Evolutionary conservation across 1,140 invertebrate genomes (phyloP).

Genomic region (Brachionus manjavacas): DNA sequence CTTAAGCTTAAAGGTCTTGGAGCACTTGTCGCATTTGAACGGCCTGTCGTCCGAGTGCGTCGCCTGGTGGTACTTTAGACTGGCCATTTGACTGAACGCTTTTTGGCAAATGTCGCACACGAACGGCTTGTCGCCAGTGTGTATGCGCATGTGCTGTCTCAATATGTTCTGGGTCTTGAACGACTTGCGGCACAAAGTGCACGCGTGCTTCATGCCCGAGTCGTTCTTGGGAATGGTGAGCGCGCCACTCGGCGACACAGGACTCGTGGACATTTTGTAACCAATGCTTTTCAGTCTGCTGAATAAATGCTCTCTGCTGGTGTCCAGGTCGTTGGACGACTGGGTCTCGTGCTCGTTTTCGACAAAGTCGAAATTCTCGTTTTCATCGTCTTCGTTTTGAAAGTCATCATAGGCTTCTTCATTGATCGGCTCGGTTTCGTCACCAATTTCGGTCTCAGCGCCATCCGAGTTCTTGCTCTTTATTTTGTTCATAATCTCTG

Average conservation of each 20-base stretch:
- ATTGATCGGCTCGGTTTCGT: background rate
- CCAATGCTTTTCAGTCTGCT: background rate
- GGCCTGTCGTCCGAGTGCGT: conserved; percentile 37
- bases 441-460: background rate
- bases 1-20: conserved; percentile 33
- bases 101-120: conserved; percentile 95
- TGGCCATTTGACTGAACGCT: conserved; percentile 48
- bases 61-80: conserved; percentile 35
- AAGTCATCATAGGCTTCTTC: background rate
- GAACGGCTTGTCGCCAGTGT: conserved; percentile 82
- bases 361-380: background rate
- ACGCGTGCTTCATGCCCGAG: conserved; percentile 67
- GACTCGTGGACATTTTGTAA: background rate
- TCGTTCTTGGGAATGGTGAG: background rate
- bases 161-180: conserved; percentile 89
- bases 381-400: background rate
- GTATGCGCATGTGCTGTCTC: conserved; percentile 66
- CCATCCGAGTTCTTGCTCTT: background rate
- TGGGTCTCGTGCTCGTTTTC: background rate
- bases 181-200: conserved; percentile 77
- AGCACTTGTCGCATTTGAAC: conserved; percentile 21
- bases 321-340: background rate
- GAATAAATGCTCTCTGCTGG: background rate
- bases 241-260: background rate
- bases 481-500: conserved; percentile 4